These are phyloP conservation scores for Andrena hattorfiana DNA, from an alignment of 2,888 invertebrate species.

Conservation along the genomic window DNA sequence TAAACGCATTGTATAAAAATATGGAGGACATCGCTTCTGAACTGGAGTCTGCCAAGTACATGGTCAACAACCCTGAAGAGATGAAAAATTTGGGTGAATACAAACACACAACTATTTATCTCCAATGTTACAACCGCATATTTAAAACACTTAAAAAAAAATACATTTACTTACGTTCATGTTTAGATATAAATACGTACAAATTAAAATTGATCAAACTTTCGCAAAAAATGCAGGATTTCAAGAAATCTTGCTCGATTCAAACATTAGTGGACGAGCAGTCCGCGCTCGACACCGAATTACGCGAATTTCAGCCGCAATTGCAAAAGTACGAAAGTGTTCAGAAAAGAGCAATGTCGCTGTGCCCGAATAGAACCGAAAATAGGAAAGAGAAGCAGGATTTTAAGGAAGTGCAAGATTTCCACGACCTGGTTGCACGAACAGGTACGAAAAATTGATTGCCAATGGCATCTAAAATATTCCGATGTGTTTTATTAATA, in stretches of 20 bases:
- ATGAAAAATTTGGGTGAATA: constrained; percentile 75
- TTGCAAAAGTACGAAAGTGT: constrained; percentile 74
- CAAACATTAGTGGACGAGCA: constrained; percentile 74
- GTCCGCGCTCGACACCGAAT: constrained; percentile 71
- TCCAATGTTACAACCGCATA: not conserved
- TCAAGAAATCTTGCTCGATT: constrained; percentile 70
- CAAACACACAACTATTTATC: not conserved
- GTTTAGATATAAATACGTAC: constrained; percentile 76
- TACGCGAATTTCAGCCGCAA: constrained; percentile 67
- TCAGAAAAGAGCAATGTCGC: not conserved
- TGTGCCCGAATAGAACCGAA: constrained; percentile 29
- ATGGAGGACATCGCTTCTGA: constrained; percentile 69
- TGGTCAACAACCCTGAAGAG: constrained; percentile 67
- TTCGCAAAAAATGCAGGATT: constrained; percentile 77
- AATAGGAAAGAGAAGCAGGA: constrained; percentile 46
- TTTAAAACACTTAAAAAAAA: not conserved
- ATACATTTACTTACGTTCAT: constrained; percentile 3
- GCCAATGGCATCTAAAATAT: too few species aligned
- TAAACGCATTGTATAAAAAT: constrained; percentile 54
- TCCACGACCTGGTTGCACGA: constrained; percentile 77
- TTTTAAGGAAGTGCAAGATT: constrained; percentile 74
- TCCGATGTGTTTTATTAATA: not conserved
- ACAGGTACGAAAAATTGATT: constrained; percentile 73
- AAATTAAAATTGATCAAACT: constrained; percentile 75
- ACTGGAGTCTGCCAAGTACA: constrained; percentile 68